These are phyloP conservation scores for Lochmaea capreae DNA, from an alignment of 2,888 invertebrate species.

Conservation along the genomic window DNA sequence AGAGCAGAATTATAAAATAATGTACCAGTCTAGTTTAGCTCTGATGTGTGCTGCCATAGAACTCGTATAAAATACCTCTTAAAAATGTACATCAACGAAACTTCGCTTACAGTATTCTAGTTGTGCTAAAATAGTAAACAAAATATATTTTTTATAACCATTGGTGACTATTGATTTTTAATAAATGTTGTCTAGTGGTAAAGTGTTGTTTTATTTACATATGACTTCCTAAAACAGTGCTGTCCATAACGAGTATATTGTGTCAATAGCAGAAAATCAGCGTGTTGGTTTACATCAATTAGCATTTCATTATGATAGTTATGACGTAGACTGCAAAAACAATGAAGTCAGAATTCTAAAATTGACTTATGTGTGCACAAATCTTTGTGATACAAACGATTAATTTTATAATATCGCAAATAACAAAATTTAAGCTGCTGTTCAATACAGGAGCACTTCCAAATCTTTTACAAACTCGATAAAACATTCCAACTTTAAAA, in stretches of 20 bases:
- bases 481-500: no score
- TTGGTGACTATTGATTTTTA: slow-evolving; percentile 28
- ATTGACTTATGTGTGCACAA: no score
- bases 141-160: slow-evolving; percentile 35
- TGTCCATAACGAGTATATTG: neutral
- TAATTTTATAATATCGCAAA: no score
- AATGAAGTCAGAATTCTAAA: no score
- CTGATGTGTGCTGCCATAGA: slow-evolving; percentile 12
- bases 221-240: neutral
- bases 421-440: no score
- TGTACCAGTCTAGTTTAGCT: neutral
- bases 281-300: no score
- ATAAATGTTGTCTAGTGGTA: slow-evolving; percentile 32
- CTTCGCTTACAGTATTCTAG: slow-evolving; percentile 29
- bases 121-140: slow-evolving; percentile 27
- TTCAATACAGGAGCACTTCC: no score
- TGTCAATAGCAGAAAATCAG: no score
- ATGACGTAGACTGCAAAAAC: no score
- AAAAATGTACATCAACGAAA: slow-evolving; percentile 21
- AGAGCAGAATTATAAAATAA: neutral
- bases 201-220: slow-evolving; percentile 5
- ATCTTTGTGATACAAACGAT: no score
- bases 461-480: no score
- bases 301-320: no score
- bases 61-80: slow-evolving; percentile 19